These are phyloP conservation scores for Stegodyphus mimosarum DNA, from an alignment of 1,140 invertebrate species.

Conservation along the genomic window DNA sequence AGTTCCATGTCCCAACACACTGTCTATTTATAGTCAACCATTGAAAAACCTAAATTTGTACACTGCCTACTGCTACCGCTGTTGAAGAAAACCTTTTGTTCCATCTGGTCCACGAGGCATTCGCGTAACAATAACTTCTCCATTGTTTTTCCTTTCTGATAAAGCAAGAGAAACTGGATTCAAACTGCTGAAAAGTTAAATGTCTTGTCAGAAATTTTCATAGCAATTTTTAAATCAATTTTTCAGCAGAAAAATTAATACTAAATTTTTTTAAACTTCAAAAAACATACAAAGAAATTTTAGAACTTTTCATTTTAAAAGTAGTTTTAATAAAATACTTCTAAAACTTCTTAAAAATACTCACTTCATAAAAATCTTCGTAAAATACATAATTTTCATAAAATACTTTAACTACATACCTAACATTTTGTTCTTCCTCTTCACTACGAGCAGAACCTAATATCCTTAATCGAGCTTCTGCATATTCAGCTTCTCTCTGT, in stretches of 20 bases:
- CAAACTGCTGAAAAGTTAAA: constrained; percentile 27
- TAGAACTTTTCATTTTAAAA: too few species aligned
- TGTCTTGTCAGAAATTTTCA: background rate
- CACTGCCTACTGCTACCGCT: constrained; percentile 63
- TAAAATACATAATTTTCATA: too few species aligned
- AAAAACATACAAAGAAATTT: too few species aligned
- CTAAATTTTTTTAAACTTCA: too few species aligned
- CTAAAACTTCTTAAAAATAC: too few species aligned
- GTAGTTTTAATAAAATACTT: too few species aligned
- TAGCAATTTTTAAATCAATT: too few species aligned
- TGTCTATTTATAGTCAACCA: background rate
- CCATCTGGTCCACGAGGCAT: constrained; percentile 65
- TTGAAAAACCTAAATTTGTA: constrained; percentile 32
- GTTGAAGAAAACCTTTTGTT: constrained; percentile 63
- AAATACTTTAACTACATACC: constrained; percentile 7
- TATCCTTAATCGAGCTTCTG: constrained; percentile 84
- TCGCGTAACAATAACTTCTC: constrained; percentile 60
- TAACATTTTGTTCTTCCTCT: constrained; percentile 71
- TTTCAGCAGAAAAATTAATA: too few species aligned
- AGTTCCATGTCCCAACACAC: constrained; percentile 28
- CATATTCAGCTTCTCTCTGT: constrained; percentile 88
- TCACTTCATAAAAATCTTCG: too few species aligned
- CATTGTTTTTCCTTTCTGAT: constrained; percentile 34
- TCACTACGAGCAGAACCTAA: constrained; percentile 82
- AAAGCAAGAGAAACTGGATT: constrained; percentile 12